Base-by-base conservation (phyloP, 2,113 vertebrate genomes). In the Arizona elegans region DNA sequence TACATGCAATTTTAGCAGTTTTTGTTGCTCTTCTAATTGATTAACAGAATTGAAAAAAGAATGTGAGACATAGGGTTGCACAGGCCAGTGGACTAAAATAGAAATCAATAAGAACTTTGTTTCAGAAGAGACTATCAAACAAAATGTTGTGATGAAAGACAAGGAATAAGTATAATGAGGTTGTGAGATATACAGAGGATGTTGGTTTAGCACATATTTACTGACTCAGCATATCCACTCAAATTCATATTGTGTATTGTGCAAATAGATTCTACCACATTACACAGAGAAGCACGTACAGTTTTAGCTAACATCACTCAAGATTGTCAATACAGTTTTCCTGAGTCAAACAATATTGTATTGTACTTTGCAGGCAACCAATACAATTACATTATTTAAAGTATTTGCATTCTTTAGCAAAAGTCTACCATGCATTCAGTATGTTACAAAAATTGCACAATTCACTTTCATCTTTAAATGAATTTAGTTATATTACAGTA, bases 361-460 rank as follows among this genome's bases (percentile, higher is more conserved):
- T 86, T 95, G 94, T 91, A 38, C 53, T 95, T 70, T 52, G 91
- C 81, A 91, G 56, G 47, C 33, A 90, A 95, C 2, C 54, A 93
- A 92, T 62, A 92, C 96, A 96, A 96, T 96, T 96, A 96, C 29
- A 91, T 94, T 92, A 95, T 92, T 87, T 0, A 92, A 95, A 86
- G 87, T 50, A 85, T 54, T 50, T 2, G 65, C 55, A 92, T 53
- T 17, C 70, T 88, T 94, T 33, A 0, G 85, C 92, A 92, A 90
- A 50, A 92, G 26, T 87, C 87, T 89, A 93, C 75, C 29, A 1
- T 47, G 90, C 88, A 90, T 94, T 97, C 95, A 93, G 93, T 95
- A 96, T 91, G 70, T 92, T 93, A 91, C 29, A 87, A 13, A 11
- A 59, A 91, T 11, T 92, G 90, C 92, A 86, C 87, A 90, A 92